A percentile compares a stretch with the other conserved stretches of the same genome.
These are phyloP conservation scores for Sussaba pulchella DNA, from an alignment of 2,888 invertebrate species.

Conservation along the genomic window DNA sequence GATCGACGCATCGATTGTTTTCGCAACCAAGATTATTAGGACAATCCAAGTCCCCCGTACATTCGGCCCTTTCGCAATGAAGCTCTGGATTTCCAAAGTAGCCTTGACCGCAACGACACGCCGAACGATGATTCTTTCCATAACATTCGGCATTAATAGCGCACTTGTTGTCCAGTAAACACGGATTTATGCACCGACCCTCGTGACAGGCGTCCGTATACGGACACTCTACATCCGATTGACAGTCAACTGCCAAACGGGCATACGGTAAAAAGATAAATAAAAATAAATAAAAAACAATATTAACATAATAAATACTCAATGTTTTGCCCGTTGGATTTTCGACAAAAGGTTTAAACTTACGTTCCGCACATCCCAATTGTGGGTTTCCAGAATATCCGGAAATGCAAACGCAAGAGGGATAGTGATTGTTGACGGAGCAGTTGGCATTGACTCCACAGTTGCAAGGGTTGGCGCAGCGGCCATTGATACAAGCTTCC, in stretches of 20 bases:
- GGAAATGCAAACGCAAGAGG: conserved; percentile 92
- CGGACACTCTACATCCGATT: conserved; percentile 93
- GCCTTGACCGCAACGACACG: conserved; percentile 92
- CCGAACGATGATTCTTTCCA: conserved; percentile 91
- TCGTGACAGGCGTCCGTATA: conserved; percentile 93
- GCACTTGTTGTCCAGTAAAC: conserved; percentile 92
- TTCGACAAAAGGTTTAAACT: too few species aligned
- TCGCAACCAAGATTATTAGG: conserved; percentile 91
- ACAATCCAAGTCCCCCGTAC: conserved; percentile 92
- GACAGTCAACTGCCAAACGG: conserved; percentile 91
- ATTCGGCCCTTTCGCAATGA: conserved; percentile 91
- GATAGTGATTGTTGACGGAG: conserved; percentile 92
- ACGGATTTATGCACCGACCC: conserved; percentile 93
- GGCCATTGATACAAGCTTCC: conserved; percentile 93
- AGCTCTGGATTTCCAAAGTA: conserved; percentile 92
- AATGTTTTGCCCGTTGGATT: too few species aligned
- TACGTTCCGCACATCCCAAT: conserved; percentile 89
- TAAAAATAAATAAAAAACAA: too few species aligned
- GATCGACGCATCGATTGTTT: conserved; percentile 91
- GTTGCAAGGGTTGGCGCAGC: conserved; percentile 93
- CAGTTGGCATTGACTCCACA: conserved; percentile 94
- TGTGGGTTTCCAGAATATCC: conserved; percentile 95
- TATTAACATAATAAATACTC: too few species aligned
- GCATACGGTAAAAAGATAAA: too few species aligned
- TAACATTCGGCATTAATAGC: conserved; percentile 94